Evolutionary conservation across 2,113 vertebrate genomes (phyloP).

Genomic region (Coreoperca whiteheadi): DNA sequence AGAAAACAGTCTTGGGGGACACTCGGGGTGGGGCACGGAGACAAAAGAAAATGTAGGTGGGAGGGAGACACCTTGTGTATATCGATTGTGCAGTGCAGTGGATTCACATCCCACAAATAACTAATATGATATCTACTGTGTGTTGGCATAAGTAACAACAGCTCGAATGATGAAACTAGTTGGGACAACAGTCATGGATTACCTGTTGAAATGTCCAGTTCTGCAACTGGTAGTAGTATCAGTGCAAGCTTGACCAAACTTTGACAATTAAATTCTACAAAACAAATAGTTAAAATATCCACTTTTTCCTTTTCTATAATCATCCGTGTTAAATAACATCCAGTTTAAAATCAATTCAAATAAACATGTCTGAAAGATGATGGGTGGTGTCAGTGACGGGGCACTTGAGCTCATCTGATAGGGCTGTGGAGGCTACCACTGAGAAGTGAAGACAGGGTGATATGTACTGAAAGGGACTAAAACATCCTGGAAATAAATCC

Average conservation of each 20-base stretch:
- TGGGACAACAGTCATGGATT: neutral
- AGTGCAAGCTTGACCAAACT: neutral
- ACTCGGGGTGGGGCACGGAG: conserved; percentile 2
- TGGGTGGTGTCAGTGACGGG: neutral
- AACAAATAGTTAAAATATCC: too few relatives aligned
- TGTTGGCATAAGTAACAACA: neutral
- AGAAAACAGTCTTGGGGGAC: conserved; percentile 9
- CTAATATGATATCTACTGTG: neutral
- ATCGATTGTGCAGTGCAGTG: neutral
- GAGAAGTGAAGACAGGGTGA: neutral
- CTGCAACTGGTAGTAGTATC: neutral
- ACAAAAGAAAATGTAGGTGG: conserved; percentile 19
- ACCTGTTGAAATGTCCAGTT: too few relatives aligned
- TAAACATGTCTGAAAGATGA: neutral
- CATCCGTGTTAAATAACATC: neutral
- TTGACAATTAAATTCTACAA: neutral
- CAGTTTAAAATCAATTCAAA: neutral
- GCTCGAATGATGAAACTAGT: neutral
- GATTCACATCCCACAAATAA: conserved; percentile 12
- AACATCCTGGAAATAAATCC: neutral
- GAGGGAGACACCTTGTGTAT: neutral
- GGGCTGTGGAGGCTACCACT: neutral
- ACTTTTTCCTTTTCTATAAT: neutral
- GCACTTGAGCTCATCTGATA: neutral
- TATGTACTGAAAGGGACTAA: neutral